Evolutionary conservation across 2,113 vertebrate genomes (phyloP), one percentile per base, ranked within the genome.

Genomic region (Salminus brasiliensis): DNA sequence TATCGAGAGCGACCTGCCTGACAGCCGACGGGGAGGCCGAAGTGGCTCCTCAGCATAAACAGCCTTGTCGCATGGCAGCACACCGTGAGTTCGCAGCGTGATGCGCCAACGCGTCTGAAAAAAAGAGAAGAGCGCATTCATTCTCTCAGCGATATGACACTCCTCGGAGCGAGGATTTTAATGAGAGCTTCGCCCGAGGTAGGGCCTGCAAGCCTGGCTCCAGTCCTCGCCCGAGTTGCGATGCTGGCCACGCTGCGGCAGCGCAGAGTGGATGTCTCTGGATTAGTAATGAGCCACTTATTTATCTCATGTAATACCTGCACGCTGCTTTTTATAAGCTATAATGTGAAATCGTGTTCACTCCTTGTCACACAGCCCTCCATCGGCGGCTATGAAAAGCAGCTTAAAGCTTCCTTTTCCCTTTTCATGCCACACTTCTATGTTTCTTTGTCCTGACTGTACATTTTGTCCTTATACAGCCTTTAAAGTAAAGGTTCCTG

Each of bases 341-440:
- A 15, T 41, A 47, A 70, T n/a, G 45, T 16, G 52, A 39, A 77
- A 70, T 69, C 75, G n/a, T 68, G 65, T 77, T 27, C n/a, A 23
- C 39, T 68, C 39, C 23, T 45, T 39, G 3, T 43, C 34, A 69
- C 41, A 27, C 39, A 29, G n/a, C 30, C 11, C 47, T 52, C 12
- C 16, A 43, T 43, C 13, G 45, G 2, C 45, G 9, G 45, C 5
- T 47, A 3, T 47, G 45, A 47, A 36, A 53, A 52, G 21, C 49
- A 16, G 21, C 16, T 69, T 76, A 74, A 15, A 4, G 10, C n/a
- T 27, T 41, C 1, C 5, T 10, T 34, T 52, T 0, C 52, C 5
- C 21, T 63, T 63, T 23, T 60, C 11, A 47, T 47, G 36, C 16
- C 2, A 15, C 25, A 41, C 43, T 15, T 4, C 45, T 9, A 1